Percentiles rank a stretch among this genome's conserved stretches.
phyloP scores from a whole-genome alignment of 2,113 vertebrate genomes.

The Phasianus colchicus region DNA sequence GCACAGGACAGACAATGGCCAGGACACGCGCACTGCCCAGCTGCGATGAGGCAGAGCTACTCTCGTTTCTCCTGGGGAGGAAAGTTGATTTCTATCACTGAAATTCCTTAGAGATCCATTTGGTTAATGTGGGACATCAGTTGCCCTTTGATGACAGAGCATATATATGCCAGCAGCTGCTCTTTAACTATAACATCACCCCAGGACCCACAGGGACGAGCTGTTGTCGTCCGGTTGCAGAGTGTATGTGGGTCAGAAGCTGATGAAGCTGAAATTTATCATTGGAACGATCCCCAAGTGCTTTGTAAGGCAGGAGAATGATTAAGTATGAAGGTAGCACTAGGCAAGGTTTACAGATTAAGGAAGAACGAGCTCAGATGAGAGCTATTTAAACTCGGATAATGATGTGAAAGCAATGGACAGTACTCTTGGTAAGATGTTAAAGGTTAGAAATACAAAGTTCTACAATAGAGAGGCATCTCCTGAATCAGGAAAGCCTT shows the following conservation, averaged over 20 bases:
- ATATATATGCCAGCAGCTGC: constrained; percentile 53
- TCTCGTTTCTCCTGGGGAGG: neutral
- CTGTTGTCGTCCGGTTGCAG: neutral
- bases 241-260: constrained; percentile 65
- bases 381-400: constrained; percentile 55
- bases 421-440: constrained; percentile 54
- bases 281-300: constrained; percentile 55
- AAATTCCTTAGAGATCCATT: constrained; percentile 50
- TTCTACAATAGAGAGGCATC: constrained; percentile 29
- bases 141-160: constrained; percentile 43
- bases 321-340: constrained; percentile 67
- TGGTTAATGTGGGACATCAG: constrained; percentile 61
- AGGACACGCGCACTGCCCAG: neutral
- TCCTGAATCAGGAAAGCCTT: constrained; percentile 24
- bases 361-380: constrained; percentile 37
- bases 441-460: constrained; percentile 69
- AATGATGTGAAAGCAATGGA: constrained; percentile 66
- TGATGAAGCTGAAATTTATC: constrained; percentile 74
- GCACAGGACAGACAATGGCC: neutral
- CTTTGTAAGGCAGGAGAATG: constrained; percentile 60
- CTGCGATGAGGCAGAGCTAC: neutral
- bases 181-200: constrained; percentile 60
- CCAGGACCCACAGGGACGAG: constrained; percentile 38
- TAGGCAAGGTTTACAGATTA: constrained; percentile 64
- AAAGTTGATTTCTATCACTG: constrained; percentile 11